Percentiles rank a stretch among this genome's conserved stretches.
These are phyloP conservation scores for Hippocampus kuda DNA, from an alignment of 2,797 vertebrate species.

Conservation along the genomic window DNA sequence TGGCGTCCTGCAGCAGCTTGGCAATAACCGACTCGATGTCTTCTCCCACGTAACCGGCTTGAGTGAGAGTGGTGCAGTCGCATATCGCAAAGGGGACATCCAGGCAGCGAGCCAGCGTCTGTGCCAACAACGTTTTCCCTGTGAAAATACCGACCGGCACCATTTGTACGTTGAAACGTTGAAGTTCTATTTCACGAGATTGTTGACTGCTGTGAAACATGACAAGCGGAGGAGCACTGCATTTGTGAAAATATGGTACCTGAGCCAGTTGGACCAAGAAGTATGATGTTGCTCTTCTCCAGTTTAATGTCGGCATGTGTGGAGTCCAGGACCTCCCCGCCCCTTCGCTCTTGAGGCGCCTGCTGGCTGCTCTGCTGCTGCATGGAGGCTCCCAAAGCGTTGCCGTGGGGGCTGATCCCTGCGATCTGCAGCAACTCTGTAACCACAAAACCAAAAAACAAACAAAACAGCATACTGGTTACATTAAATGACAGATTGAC, in stretches of 20 bases:
- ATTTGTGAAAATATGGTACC: constrained; percentile 43
- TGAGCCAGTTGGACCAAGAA: constrained; percentile 96
- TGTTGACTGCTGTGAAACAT: neutral
- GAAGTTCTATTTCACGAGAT: too few relatives aligned
- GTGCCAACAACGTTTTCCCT: constrained; percentile 96
- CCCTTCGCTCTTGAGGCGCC: constrained; percentile 83
- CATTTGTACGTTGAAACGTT: neutral
- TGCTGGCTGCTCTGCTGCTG: constrained; percentile 91
- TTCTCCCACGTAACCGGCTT: constrained; percentile 95
- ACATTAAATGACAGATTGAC: neutral
- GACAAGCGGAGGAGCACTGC: too few relatives aligned
- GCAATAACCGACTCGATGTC: constrained; percentile 97
- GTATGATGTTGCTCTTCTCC: constrained; percentile 98
- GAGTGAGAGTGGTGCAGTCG: constrained; percentile 96
- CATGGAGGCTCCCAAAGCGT: constrained; percentile 88
- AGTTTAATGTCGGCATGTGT: constrained; percentile 84
- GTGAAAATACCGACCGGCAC: constrained; percentile 7
- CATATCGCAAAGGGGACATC: constrained; percentile 98
- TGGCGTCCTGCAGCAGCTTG: constrained; percentile 94
- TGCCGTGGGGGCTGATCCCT: constrained; percentile 92
- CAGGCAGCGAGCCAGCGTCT: constrained; percentile 91
- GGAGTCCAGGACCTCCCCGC: constrained; percentile 90
- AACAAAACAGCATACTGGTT: neutral
- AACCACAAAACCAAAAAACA: constrained; percentile 19
- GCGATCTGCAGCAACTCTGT: constrained; percentile 92